Conservation (phyloP, 2,888 invertebrate species). For the Gnatocerus cornutus region DNA sequence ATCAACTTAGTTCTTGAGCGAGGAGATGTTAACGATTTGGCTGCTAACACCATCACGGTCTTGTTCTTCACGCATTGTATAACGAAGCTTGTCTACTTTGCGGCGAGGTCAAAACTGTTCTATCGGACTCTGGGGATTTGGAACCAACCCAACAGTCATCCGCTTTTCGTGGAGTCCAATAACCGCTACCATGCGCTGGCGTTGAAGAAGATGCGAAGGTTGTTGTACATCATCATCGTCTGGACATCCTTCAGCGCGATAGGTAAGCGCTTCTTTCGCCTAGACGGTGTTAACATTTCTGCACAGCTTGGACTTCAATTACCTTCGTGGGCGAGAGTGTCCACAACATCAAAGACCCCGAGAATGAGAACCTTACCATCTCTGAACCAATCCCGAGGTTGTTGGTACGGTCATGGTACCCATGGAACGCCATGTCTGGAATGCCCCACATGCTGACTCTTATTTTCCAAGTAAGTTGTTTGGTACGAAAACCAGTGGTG, state of each 20-base stretch:
- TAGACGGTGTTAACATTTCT: not conserved
- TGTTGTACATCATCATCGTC: conserved; percentile 79
- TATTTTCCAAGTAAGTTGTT: conserved; percentile 75
- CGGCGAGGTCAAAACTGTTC: conserved; percentile 81
- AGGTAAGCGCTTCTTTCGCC: conserved; percentile 71
- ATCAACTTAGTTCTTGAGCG: conserved; percentile 82
- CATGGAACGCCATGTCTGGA: conserved; percentile 83
- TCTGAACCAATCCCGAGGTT: conserved; percentile 82
- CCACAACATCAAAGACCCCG: conserved; percentile 78
- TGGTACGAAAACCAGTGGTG: not conserved
- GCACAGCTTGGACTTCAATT: conserved; percentile 82
- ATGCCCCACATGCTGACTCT: conserved; percentile 80
- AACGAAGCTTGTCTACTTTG: conserved; percentile 84
- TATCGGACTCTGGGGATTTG: conserved; percentile 87
- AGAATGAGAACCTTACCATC: conserved; percentile 80
- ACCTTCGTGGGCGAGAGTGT: conserved; percentile 88
- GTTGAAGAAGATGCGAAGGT: conserved; percentile 82
- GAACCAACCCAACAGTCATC: conserved; percentile 90
- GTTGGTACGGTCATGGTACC: conserved; percentile 85
- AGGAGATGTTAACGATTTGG: conserved; percentile 81
- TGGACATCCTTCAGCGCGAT: conserved; percentile 77
- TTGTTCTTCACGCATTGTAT: conserved; percentile 86
- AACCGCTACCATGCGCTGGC: conserved; percentile 81
- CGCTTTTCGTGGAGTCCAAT: conserved; percentile 88
- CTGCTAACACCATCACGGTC: conserved; percentile 87